These are phyloP conservation scores for Pseudorasbora parva DNA, from an alignment of 2,113 vertebrate genomes.

Conservation along the genomic window DNA sequence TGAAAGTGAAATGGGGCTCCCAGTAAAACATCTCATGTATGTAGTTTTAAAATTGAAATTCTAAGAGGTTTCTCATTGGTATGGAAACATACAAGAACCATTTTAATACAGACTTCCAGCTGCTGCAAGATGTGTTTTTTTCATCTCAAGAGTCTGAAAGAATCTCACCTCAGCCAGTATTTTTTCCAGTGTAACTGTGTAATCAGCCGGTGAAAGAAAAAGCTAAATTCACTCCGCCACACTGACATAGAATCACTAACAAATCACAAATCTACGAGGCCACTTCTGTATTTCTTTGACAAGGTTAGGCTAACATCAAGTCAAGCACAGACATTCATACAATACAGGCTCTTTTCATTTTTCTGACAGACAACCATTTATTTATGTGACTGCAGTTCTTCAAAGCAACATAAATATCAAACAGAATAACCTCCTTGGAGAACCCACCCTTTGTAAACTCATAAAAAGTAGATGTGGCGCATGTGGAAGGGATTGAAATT, in stretches of 20 bases:
- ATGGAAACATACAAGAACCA: not conserved
- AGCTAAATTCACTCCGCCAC: not conserved
- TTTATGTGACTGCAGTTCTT: not conserved
- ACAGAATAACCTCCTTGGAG: slow-evolving; percentile 1
- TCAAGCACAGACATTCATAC: not conserved
- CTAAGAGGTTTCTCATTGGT: not conserved
- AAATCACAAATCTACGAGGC: slow-evolving; percentile 20
- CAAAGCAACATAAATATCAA: not conserved
- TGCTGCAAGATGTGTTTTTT: not conserved
- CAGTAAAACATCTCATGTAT: not conserved
- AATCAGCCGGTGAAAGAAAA: not conserved
- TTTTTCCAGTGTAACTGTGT: not conserved
- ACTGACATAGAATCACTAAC: not conserved
- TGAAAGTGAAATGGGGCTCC: not conserved
- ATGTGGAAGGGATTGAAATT: not conserved
- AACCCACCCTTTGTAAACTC: not conserved
- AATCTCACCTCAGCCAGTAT: not conserved
- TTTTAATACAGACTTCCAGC: not conserved
- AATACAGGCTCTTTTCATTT: slow-evolving; percentile 1
- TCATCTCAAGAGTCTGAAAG: not conserved
- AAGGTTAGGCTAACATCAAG: slow-evolving; percentile 1
- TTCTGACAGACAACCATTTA: not conserved
- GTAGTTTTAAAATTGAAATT: not conserved
- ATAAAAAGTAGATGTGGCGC: not conserved
- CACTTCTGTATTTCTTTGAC: slow-evolving; percentile 17